Base-by-base conservation (phyloP, 2,113 vertebrate species). In the Sander vitreus region DNA sequence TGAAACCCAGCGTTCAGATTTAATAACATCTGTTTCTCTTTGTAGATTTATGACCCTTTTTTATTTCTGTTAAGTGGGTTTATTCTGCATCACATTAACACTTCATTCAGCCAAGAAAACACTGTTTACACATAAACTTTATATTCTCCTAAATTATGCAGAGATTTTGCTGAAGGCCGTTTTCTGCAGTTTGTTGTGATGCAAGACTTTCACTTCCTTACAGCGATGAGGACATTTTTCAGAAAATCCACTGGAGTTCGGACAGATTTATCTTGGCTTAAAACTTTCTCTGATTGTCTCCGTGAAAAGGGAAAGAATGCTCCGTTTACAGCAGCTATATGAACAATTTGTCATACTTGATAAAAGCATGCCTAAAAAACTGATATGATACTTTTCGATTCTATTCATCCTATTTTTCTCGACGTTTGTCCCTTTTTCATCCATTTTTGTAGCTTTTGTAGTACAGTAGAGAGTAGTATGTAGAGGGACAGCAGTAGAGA, bases 201-300 rank as follows among this genome's bases (percentile, higher is more conserved):
- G 91, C 91, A 93, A 93, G 16, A 73, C 69, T 93, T 94, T 90
- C 87, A 91, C 50, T 54, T 80, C 64, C 76, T 91, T 93, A 16
- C 88, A 80, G 73, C 59, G 11, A 59, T 39, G 50, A 83, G 43
- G 55, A 33, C 5, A 33, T 33, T 6, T 33, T 33, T 33, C 4
- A 33, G 6, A 33, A 33, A 33, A 33, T 33, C 33, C 1, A 19
- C 23, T 25, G 57, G 33, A 57, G 73, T 87, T 78, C 9, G 58
- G 76, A 54, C 66, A 57, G 39, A 74, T 83, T 66, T 25, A 60
- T 54, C 33, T 30, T 23, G 33, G 33, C 57, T 30, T 51, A 70
- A 70, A 73, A 78, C 70, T 75, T 55, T 43, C 48, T 0, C 47
- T 21, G 47, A 5, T 10, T n/a, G 23, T 54, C 64, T 71, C 19